Evolutionary conservation across 1,140 invertebrate species (phyloP).

Genomic region (Drosophila guanche): DNA sequence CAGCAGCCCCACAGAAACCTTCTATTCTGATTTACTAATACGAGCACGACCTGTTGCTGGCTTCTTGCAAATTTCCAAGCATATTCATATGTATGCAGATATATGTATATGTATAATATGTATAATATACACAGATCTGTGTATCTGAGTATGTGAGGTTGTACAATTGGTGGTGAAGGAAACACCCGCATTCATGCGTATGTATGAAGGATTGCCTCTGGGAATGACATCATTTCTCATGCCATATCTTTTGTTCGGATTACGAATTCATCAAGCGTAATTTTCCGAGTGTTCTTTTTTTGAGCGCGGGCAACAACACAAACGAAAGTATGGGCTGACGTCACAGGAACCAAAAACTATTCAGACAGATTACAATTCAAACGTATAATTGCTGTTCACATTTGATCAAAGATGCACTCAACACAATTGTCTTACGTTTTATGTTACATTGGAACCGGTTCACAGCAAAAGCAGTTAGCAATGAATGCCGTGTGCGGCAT

Average conservation of each 20-base stretch:
- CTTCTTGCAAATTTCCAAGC: neutral
- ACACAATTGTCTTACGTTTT: neutral
- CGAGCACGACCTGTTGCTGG: slow-evolving; percentile 23
- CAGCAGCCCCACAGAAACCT: neutral
- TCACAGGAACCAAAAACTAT: slow-evolving; percentile 9
- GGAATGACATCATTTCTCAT: slow-evolving; percentile 31
- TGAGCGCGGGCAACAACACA: slow-evolving; percentile 7
- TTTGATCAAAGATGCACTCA: slow-evolving; percentile 11
- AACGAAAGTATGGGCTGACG: slow-evolving; percentile 1
- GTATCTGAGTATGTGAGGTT: neutral
- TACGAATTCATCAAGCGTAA: slow-evolving; percentile 50
- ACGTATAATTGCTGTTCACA: neutral
- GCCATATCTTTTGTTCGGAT: slow-evolving; percentile 33
- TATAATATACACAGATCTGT: neutral
- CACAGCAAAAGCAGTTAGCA: slow-evolving; percentile 1
- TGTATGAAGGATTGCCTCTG: neutral
- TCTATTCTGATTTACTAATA: neutral
- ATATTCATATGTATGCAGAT: neutral
- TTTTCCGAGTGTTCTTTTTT: slow-evolving; percentile 7
- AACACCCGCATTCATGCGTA: neutral
- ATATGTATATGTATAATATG: too few species aligned
- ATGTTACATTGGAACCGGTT: slow-evolving; percentile 31
- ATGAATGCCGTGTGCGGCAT: neutral
- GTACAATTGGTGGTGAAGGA: neutral
- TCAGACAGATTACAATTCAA: slow-evolving; percentile 1